Conservation (phyloP, 2,888 invertebrate genomes). For the Meandrusa payeni region DNA sequence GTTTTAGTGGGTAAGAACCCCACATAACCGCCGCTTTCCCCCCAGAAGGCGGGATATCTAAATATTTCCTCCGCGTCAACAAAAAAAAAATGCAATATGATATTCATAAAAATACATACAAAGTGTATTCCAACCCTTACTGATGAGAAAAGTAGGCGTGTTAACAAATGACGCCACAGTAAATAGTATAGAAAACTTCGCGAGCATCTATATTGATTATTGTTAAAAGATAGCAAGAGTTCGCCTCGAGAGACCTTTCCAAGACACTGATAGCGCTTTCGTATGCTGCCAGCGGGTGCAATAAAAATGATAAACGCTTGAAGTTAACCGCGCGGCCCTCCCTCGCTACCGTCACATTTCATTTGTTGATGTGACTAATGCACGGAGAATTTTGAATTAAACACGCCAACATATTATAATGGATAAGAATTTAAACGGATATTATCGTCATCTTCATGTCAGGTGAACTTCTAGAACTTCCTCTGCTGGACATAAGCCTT, state of each 20-base stretch:
- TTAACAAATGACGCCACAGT: neutral
- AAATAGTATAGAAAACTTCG: slow-evolving; percentile 4
- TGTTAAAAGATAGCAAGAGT: slow-evolving; percentile 20
- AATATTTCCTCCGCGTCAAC: too few relatives aligned
- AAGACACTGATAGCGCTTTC: slow-evolving; percentile 28
- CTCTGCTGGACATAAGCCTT: too few relatives aligned
- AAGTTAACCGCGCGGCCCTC: slow-evolving; percentile 36
- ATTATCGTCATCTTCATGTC: too few relatives aligned
- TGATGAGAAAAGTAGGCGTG: too few relatives aligned
- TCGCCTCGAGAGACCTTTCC: slow-evolving; percentile 25
- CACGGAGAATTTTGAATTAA: slow-evolving; percentile 23
- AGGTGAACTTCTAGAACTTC: too few relatives aligned
- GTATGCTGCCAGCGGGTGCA: slow-evolving; percentile 34
- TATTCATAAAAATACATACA: too few relatives aligned
- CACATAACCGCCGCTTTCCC: too few relatives aligned
- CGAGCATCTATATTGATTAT: slow-evolving; percentile 17
- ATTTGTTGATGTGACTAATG: slow-evolving; percentile 32
- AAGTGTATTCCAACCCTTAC: too few relatives aligned
- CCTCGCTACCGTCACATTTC: slow-evolving; percentile 30
- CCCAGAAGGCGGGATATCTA: too few relatives aligned
- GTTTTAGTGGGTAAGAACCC: too few relatives aligned
- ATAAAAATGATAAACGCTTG: slow-evolving; percentile 50
- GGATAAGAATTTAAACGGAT: too few relatives aligned
- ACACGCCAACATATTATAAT: slow-evolving; percentile 1
- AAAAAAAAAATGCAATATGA: too few relatives aligned